Percentiles rank a stretch among this genome's conserved stretches.
These are phyloP conservation scores for Caenorhabditis drosophilae DNA, from an alignment of 2,888 invertebrate genomes.

Conservation along the genomic window DNA sequence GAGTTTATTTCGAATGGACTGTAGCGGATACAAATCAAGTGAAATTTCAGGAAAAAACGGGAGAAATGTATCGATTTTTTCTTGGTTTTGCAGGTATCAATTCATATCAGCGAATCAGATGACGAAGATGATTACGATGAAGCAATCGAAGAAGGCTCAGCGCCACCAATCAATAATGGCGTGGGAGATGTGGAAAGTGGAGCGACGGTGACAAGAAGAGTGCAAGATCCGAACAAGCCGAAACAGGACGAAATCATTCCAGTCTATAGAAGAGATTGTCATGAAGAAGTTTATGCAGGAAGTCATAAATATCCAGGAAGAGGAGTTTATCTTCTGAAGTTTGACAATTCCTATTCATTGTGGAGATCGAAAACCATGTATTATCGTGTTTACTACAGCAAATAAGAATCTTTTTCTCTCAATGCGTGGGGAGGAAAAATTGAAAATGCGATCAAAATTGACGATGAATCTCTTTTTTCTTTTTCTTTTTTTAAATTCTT, in stretches of 20 bases:
- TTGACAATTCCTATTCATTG: conserved; percentile 97
- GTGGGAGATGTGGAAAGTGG: conserved; percentile 77
- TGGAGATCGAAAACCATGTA: conserved; percentile 99
- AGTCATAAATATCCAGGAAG: conserved; percentile 94
- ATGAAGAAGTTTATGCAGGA: conserved; percentile 95
- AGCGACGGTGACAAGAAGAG: conserved; percentile 40
- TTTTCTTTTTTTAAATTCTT: too few species aligned
- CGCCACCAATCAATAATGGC: conserved; percentile 4
- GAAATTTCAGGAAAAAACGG: neutral
- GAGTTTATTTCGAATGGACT: conserved; percentile 97
- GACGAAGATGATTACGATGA: conserved; percentile 77
- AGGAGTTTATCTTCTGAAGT: conserved; percentile 95
- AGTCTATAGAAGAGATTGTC: conserved; percentile 92
- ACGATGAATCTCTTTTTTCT: too few species aligned
- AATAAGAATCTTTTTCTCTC: conserved; percentile 42
- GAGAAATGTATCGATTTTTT: too few species aligned
- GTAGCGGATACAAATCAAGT: conserved; percentile 76
- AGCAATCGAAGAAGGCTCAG: conserved; percentile 28
- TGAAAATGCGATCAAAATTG: too few species aligned
- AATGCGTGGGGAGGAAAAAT: too few species aligned
- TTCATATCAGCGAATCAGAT: conserved; percentile 93
- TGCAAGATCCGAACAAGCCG: conserved; percentile 71
- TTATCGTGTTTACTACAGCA: conserved; percentile 93
- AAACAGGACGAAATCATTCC: conserved; percentile 85
- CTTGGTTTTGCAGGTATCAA: conserved; percentile 75